Base-by-base conservation (phyloP, 2,888 invertebrate species). In the Drosophila mimica region DNA sequence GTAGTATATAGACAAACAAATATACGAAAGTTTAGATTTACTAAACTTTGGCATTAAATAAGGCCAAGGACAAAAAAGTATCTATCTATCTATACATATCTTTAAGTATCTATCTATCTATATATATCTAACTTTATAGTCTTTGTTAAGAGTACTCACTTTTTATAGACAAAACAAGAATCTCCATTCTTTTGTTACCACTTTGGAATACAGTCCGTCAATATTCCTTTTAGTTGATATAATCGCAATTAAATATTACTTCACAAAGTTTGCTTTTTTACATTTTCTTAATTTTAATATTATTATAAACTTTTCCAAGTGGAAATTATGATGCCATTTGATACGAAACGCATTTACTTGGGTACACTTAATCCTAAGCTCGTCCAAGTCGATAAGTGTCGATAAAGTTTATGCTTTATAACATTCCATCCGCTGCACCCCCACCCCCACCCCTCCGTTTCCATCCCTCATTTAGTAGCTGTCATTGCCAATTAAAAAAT, bases 401-500 rank as follows among this genome's bases (percentile, higher is more conserved):
- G 46, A 46, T 70, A 62, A 51, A 63, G 51, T 52, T 70, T 57
- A 34, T 33, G 48, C 46, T 49, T 70, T 51, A 67, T 67, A 49
- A 36, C 48, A 40, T 65, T 67, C 30, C 25, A 8, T 25, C 2
- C 25, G 1, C 17, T 5, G 17, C 48, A 28, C 9, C 28, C 28
- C 2, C 4, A 0, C 8, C 8, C 15, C 15, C 15, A 8, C 9
- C 2, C 15, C 20, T 2, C 5, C 20, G 40, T 15, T 1, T 25
- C 25, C 8, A 13, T 33, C 56, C 17, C 31, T 66, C 58, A 61
- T 59, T 54, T 46, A 61, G 52, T 46, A 43, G 60, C 66, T 77
- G 81, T 74, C 80, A 59, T 67, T 75, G 78, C 68, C 84, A 85
- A 85, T 85, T 85, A 85, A 85, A 46, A 88, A 85, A 83, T 79